A percentile compares a stretch with the other conserved stretches of the same genome.
phyloP scores from a whole-genome alignment of 35 echinoderm and acorn worm species.

The Apostichopus japonicus region DNA sequence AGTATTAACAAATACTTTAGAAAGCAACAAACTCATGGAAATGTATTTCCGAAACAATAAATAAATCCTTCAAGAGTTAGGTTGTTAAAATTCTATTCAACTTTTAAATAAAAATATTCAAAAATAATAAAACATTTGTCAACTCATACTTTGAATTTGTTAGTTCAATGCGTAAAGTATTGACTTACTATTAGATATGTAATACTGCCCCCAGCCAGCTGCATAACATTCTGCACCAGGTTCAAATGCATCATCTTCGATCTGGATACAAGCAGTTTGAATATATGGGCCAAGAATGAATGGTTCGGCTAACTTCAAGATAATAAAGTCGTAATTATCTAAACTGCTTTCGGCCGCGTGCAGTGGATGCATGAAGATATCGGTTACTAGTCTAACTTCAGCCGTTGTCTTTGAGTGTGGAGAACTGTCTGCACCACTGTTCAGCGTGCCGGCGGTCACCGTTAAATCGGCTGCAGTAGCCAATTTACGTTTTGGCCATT shows the following conservation, averaged over 20 bases:
- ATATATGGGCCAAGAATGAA: not conserved
- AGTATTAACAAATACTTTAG: too few relatives aligned
- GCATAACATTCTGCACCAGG: constrained; percentile 27
- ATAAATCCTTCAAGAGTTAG: not conserved
- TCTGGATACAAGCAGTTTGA: constrained; percentile 30
- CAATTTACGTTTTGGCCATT: not conserved
- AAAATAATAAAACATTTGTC: not conserved
- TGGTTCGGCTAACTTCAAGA: constrained; percentile 37
- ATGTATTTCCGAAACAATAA: too few relatives aligned
- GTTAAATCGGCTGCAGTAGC: not conserved
- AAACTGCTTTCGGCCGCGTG: not conserved
- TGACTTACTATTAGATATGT: not conserved
- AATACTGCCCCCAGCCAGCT: constrained; percentile 36
- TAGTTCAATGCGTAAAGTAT: not conserved
- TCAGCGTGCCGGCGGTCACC: not conserved
- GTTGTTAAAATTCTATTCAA: not conserved
- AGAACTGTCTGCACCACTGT: not conserved
- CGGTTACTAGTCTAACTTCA: not conserved
- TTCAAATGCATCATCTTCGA: not conserved
- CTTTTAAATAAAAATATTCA: not conserved
- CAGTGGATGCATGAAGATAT: constrained; percentile 14
- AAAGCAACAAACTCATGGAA: too few relatives aligned
- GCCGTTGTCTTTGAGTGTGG: not conserved
- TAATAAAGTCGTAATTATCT: constrained; percentile 21
- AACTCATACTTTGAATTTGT: not conserved